These are phyloP conservation scores for Epistrophe eligans DNA, from an alignment of 2,888 invertebrate genomes.

Conservation along the genomic window DNA sequence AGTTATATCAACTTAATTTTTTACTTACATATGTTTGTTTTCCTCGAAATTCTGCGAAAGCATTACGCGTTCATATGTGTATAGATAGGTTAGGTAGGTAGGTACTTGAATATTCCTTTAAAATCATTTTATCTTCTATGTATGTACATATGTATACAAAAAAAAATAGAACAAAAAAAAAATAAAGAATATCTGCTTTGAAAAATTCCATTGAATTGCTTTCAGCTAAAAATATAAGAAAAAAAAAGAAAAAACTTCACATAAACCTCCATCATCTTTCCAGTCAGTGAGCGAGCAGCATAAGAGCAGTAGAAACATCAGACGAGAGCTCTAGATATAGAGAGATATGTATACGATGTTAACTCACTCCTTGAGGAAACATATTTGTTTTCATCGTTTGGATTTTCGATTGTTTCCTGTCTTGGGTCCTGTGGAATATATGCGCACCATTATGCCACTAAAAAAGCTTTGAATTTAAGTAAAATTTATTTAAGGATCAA, in stretches of 20 bases:
- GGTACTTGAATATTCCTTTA: background rate
- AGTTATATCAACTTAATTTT: background rate
- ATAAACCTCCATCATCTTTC: conserved; percentile 1
- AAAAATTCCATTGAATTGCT: conserved; percentile 36
- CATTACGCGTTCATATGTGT: background rate
- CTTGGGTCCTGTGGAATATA: background rate
- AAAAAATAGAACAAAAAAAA: background rate
- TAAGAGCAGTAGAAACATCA: background rate
- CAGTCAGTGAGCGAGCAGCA: background rate
- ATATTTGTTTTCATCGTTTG: conserved; percentile 57
- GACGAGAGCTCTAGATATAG: background rate
- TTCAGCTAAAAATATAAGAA: background rate
- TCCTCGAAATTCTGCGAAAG: background rate
- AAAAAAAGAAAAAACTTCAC: conserved; percentile 11
- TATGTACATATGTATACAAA: too few relatives aligned
- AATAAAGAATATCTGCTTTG: conserved; percentile 11
- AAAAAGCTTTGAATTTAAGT: conserved; percentile 38
- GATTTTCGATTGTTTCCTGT: conserved; percentile 62
- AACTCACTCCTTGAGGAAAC: conserved; percentile 39
- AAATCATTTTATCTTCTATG: conserved; percentile 1
- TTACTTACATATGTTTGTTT: conserved; percentile 4
- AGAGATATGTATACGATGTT: background rate
- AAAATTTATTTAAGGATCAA: conserved; percentile 73
- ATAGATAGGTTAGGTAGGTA: too few relatives aligned
- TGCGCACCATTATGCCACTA: conserved; percentile 2